These are phyloP conservation scores for Galaxias olidus DNA, from an alignment of 2,797 vertebrate genomes.

Conservation along the genomic window DNA sequence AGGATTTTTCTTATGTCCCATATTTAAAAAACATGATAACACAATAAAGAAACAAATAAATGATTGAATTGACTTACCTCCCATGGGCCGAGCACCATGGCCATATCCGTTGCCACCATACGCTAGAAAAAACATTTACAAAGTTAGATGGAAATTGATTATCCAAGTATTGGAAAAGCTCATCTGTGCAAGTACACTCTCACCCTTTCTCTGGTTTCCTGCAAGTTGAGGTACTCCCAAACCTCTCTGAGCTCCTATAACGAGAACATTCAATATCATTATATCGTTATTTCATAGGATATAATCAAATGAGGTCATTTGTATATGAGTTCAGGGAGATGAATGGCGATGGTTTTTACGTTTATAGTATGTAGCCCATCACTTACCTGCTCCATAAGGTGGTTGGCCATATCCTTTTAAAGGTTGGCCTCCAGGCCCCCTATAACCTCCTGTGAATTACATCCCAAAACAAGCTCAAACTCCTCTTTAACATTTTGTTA, in stretches of 20 bases:
- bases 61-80: slow-evolving; percentile 47
- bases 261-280: slow-evolving; percentile 31
- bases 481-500: background rate
- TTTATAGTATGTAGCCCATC: no score
- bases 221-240: slow-evolving; percentile 51
- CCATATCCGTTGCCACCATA: slow-evolving; percentile 47
- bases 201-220: slow-evolving; percentile 50
- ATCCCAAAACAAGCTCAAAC: background rate
- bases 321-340: no score
- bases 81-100: slow-evolving; percentile 46
- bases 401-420: slow-evolving; percentile 57
- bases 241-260: slow-evolving; percentile 40
- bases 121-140: slow-evolving; percentile 35
- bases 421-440: slow-evolving; percentile 41
- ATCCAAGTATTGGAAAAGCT: background rate
- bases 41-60: background rate
- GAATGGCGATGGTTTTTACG: no score
- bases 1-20: no score
- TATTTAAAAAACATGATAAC: no score
- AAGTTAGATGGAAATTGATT: background rate
- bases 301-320: no score
- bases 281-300: no score
- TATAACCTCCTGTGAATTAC: slow-evolving; percentile 41
- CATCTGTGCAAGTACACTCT: no score
- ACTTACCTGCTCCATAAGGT: slow-evolving; percentile 58